These are phyloP conservation scores for Scyliorhinus canicula DNA, from an alignment of 2,797 vertebrate genomes.

Conservation along the genomic window DNA sequence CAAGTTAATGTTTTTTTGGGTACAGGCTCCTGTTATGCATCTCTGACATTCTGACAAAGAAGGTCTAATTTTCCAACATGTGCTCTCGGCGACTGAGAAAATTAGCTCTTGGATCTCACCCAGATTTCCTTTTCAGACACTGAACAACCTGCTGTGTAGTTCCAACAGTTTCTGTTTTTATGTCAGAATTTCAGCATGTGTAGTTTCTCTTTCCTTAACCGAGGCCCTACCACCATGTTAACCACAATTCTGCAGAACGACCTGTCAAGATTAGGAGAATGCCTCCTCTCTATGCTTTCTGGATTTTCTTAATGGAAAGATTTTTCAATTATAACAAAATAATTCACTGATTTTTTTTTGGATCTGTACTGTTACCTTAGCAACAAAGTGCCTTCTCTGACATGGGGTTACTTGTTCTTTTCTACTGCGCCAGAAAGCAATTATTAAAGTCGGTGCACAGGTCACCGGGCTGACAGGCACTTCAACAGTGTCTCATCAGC, in stretches of 20 bases:
- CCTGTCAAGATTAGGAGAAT: neutral
- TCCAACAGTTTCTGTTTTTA: neutral
- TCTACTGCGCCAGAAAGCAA: neutral
- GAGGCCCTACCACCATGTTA: neutral
- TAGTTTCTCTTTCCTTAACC: neutral
- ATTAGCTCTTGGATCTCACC: neutral
- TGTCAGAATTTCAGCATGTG: neutral
- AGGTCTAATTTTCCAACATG: neutral
- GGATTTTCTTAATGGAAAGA: neutral
- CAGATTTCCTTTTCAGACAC: neutral
- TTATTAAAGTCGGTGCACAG: neutral
- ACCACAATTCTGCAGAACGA: neutral
- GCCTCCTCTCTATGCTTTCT: neutral
- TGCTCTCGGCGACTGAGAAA: neutral
- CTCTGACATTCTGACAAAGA: neutral
- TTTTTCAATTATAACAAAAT: neutral
- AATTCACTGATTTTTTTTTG: neutral
- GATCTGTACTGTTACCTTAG: neutral
- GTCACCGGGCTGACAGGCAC: neutral
- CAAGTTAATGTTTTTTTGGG: neutral
- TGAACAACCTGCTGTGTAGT: neutral
- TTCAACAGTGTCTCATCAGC: neutral
- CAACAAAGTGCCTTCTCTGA: neutral
- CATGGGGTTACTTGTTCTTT: neutral
- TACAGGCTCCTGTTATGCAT: neutral